These are phyloP conservation scores for Phylloscopus whistleri DNA, from an alignment of 2,113 vertebrate species.

Conservation along the genomic window DNA sequence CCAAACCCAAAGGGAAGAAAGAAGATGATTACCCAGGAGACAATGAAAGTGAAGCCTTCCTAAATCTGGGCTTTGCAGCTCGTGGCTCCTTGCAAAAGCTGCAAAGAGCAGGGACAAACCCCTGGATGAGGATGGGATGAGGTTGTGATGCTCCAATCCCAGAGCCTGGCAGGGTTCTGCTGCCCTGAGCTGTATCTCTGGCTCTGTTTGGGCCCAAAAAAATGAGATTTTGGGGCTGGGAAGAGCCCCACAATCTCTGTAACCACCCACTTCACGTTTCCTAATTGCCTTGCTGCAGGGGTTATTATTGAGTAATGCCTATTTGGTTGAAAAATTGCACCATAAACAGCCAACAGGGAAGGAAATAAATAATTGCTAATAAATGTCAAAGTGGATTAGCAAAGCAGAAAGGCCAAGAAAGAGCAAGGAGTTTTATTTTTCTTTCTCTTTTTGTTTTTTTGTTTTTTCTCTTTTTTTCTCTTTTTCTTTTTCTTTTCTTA, in stretches of 20 bases:
- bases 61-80: not conserved
- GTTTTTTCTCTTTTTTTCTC: too few species aligned
- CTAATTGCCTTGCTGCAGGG: slow-evolving; percentile 40
- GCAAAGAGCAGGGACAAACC: not conserved
- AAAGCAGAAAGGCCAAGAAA: not conserved
- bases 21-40: not conserved
- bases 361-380: slow-evolving; percentile 34
- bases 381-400: slow-evolving; percentile 17
- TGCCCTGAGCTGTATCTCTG: not conserved
- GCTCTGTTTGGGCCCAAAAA: not conserved
- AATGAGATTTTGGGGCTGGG: not conserved
- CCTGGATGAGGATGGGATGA: not conserved
- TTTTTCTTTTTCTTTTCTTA: not conserved
- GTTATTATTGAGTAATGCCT: slow-evolving; percentile 41
- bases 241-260: not conserved
- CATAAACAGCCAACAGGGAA: slow-evolving; percentile 6
- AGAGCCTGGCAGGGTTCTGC: not conserved
- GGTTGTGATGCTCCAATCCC: not conserved
- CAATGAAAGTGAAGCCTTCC: not conserved
- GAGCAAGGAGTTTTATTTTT: not conserved
- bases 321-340: slow-evolving; percentile 26
- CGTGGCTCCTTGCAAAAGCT: not conserved
- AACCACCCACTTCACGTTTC: not conserved
- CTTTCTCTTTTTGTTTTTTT: too few species aligned
- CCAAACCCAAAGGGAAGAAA: slow-evolving; percentile 11